Evolutionary conservation across 2,888 invertebrate genomes (phyloP).

Genomic region (Augiades crinisus): DNA sequence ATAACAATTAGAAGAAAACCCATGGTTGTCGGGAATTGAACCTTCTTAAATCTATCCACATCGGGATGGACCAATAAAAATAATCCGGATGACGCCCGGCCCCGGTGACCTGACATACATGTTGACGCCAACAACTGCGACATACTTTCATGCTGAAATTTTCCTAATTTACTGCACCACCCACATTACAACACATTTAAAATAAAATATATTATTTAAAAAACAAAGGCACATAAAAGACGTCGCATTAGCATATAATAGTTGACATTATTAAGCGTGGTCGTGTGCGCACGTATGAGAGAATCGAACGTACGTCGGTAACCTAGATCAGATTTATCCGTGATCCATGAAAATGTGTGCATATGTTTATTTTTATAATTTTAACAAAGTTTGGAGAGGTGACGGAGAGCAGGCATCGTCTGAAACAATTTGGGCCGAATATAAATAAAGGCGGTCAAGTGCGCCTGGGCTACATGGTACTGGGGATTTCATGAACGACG

Average conservation of each 20-base stretch:
- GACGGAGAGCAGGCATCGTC: slow-evolving; percentile 10
- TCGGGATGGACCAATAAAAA: slow-evolving; percentile 52
- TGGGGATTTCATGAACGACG: slow-evolving; percentile 6
- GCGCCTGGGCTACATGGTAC: slow-evolving; percentile 4
- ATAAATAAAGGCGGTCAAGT: slow-evolving; percentile 20
- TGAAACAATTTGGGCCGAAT: slow-evolving; percentile 16
- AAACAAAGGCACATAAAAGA: slow-evolving; percentile 31
- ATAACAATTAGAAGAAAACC: not conserved
- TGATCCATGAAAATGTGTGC: slow-evolving; percentile 4
- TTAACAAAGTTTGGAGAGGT: slow-evolving; percentile 5
- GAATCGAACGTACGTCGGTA: not conserved
- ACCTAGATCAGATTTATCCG: not conserved
- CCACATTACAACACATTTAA: slow-evolving; percentile 37
- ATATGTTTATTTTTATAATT: slow-evolving; percentile 10
- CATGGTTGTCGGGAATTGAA: slow-evolving; percentile 10
- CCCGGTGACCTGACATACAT: slow-evolving; percentile 64
- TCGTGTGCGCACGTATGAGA: slow-evolving; percentile 1
- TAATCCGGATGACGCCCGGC: slow-evolving; percentile 56
- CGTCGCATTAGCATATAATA: slow-evolving; percentile 28
- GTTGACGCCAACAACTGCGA: slow-evolving; percentile 61
- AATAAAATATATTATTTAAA: slow-evolving; percentile 25
- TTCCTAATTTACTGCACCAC: slow-evolving; percentile 50
- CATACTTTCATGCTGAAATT: slow-evolving; percentile 57
- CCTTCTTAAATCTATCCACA: slow-evolving; percentile 24
- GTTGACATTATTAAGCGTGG: slow-evolving; percentile 13